Evolutionary conservation across 2,797 vertebrate genomes (phyloP).

Genomic region (Artibeus jamaicensis): DNA sequence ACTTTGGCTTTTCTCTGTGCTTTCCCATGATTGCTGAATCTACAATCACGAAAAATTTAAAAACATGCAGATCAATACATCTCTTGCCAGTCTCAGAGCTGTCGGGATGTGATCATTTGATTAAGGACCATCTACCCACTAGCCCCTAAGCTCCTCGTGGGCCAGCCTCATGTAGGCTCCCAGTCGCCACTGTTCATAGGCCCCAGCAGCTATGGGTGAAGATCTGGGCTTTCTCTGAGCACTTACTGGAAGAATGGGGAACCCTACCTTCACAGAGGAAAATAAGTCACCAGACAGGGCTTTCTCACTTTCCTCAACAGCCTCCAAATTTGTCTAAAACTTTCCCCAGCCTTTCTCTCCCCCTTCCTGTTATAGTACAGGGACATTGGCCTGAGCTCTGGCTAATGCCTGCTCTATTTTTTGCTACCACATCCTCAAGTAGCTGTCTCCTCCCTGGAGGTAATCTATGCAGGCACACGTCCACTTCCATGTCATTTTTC

Average conservation of each 20-base stretch:
- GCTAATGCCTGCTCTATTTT: background rate
- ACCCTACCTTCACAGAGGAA: background rate
- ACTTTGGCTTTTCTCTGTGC: background rate
- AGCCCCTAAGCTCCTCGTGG: background rate
- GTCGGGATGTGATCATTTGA: background rate
- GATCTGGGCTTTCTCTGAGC: background rate
- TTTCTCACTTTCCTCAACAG: background rate
- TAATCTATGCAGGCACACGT: background rate
- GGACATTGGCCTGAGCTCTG: background rate
- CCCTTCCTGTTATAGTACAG: background rate
- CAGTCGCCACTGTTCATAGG: background rate
- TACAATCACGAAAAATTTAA: background rate
- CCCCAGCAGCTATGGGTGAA: too few species aligned
- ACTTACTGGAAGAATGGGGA: background rate
- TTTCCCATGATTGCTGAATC: background rate
- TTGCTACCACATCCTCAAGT: background rate
- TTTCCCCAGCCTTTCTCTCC: background rate
- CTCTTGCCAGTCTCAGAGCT: background rate
- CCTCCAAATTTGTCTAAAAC: background rate
- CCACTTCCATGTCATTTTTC: background rate
- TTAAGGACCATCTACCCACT: background rate
- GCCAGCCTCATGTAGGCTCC: background rate
- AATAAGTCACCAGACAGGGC: background rate
- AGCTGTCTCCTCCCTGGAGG: background rate
- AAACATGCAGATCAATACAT: background rate